Evolutionary conservation across 2,113 vertebrate species (phyloP).

Genomic region (Rhinolophus sinicus): DNA sequence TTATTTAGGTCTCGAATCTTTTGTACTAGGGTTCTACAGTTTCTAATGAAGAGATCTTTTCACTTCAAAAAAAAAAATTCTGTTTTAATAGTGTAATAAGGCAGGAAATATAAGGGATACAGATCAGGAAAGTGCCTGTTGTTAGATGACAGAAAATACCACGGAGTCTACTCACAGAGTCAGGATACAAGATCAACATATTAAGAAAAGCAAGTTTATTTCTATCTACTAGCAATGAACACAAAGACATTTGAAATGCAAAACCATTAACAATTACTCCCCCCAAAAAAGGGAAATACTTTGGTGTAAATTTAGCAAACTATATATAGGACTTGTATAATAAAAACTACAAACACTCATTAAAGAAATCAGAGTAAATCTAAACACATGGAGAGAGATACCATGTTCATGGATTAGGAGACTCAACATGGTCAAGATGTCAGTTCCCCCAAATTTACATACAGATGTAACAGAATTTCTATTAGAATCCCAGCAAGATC

Average conservation of each 20-base stretch:
- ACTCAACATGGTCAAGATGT: too few species aligned
- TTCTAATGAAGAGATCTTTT: not conserved
- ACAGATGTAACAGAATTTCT: not conserved
- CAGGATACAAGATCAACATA: too few species aligned
- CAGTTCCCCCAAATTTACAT: not conserved
- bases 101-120: not conserved
- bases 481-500: not conserved
- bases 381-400: too few species aligned
- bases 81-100: not conserved
- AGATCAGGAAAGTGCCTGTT: not conserved
- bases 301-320: too few species aligned
- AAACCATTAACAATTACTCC: not conserved
- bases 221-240: too few species aligned
- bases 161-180: not conserved
- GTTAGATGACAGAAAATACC: not conserved
- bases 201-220: too few species aligned
- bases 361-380: too few species aligned
- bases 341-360: too few species aligned
- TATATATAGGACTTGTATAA: too few species aligned
- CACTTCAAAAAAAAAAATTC: not conserved
- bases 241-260: not conserved
- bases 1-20: not conserved
- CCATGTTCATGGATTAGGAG: too few species aligned
- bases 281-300: not conserved
- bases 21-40: not conserved